These are phyloP conservation scores for Camelus bactrianus DNA, from an alignment of 2,113 vertebrate genomes.

Conservation along the genomic window DNA sequence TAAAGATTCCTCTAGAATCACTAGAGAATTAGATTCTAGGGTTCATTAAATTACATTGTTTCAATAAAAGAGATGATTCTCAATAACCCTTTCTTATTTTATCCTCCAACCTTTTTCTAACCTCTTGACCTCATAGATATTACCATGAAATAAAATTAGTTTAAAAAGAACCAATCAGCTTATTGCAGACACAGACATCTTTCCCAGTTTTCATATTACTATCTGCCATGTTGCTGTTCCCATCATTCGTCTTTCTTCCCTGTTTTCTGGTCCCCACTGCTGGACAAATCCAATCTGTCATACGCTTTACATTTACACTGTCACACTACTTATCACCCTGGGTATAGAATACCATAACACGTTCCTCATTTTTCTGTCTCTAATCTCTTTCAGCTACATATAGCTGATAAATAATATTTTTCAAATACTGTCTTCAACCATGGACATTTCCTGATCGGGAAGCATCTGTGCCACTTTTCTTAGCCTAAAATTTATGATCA, in stretches of 20 bases:
- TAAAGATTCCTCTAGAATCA: slow-evolving; percentile 14
- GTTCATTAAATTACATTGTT: slow-evolving; percentile 8
- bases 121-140: slow-evolving; percentile 18
- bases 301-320: neutral
- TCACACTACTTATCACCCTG: neutral
- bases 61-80: neutral
- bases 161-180: neutral
- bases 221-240: neutral
- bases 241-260: neutral
- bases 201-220: neutral
- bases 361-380: neutral
- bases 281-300: neutral
- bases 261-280: neutral
- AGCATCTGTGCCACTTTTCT: neutral
- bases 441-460: neutral
- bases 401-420: neutral
- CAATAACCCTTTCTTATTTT: neutral
- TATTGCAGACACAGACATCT: neutral
- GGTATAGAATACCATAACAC: slow-evolving; percentile 20
- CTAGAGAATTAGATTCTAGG: slow-evolving; percentile 7
- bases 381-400: neutral
- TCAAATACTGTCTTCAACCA: slow-evolving; percentile 29
- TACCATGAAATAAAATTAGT: neutral
- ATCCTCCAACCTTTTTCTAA: neutral
- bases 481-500: neutral